Evolutionary conservation across 2,113 vertebrate genomes (phyloP), one percentile per base, ranked within the genome.

Genomic region (Etheostoma cragini): DNA sequence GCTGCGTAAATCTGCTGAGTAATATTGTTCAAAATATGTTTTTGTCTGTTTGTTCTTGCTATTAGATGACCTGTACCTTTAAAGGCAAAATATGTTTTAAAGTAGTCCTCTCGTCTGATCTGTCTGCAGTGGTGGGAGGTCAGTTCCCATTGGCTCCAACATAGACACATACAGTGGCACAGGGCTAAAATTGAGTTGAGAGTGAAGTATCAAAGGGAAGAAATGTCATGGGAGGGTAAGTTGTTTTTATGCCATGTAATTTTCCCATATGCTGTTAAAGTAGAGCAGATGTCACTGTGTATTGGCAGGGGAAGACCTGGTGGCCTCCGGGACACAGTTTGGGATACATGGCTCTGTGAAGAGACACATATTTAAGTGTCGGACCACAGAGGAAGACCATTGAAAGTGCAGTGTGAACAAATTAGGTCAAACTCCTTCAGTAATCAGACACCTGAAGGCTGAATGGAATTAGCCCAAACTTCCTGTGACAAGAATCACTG

Each of bases 161-260:
- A 73, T 56, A 75, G 74, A 69, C 72, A 80, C 67, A 68, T 5
- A 72, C 33, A 81, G 69, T n/a, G 35, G 73, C 81, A 85, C 62
- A 63, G 79, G 60, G 69, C 83, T 90, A 83, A 93, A 91, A 91
- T 70, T 82, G 81, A 86, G 72, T 76, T 82, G 70, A 79, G 76
- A 90, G 79, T 45, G 66, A 91, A 71, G 74, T 88, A 90, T 93
- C 76, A 91, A 92, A 92, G 64, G 70, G 72, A 66, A 80, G 81
- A 91, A 88, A 85, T 86, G 79, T 85, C 85, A 81, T 62, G 76
- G 87, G 89, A 85, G 76, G 83, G 78, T 80, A 84, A 76, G 83
- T 87, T 85, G 77, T 91, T 88, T 89, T 26, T 86, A 89, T 83
- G 72, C 83, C 81, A 78, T 88, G 67, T 88, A 66, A 85, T 88